phyloP scores from a whole-genome alignment of 2,113 vertebrate species.

The Heterotis niloticus region DNA sequence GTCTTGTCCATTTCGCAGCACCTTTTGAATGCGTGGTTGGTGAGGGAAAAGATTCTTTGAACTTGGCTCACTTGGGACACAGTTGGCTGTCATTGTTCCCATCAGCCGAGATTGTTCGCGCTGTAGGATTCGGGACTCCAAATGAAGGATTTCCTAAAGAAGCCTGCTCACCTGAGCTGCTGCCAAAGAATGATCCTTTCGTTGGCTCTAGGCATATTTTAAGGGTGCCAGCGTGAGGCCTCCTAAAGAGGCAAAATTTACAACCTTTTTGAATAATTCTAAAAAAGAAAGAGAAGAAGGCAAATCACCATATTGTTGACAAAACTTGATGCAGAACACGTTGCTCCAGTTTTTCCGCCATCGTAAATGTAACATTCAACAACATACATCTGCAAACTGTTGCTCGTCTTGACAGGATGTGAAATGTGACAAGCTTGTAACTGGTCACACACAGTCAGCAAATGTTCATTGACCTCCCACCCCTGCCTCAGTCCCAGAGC shows the following conservation, averaged over 20 bases:
- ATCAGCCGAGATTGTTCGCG: background rate
- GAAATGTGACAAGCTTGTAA: no score
- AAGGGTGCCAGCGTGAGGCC: no score
- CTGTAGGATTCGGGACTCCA: background rate
- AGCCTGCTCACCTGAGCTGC: background rate
- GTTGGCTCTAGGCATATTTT: background rate
- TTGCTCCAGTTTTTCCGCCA: background rate
- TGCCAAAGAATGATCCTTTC: background rate
- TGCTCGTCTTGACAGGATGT: no score
- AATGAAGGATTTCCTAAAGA: background rate
- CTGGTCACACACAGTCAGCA: no score
- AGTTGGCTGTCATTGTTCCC: background rate
- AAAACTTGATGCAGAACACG: background rate
- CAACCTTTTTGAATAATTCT: background rate
- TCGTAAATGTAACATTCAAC: no score
- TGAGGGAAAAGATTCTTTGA: no score
- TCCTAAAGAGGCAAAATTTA: background rate
- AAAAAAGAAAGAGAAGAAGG: background rate
- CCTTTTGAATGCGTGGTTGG: no score
- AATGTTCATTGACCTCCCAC: no score
- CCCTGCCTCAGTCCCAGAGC: no score
- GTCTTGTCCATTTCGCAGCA: no score
- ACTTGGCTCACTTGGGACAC: no score
- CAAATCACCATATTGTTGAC: background rate
- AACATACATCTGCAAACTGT: no score